These are phyloP conservation scores for Drosophila cardini DNA, from an alignment of 1,140 invertebrate species.

Conservation along the genomic window DNA sequence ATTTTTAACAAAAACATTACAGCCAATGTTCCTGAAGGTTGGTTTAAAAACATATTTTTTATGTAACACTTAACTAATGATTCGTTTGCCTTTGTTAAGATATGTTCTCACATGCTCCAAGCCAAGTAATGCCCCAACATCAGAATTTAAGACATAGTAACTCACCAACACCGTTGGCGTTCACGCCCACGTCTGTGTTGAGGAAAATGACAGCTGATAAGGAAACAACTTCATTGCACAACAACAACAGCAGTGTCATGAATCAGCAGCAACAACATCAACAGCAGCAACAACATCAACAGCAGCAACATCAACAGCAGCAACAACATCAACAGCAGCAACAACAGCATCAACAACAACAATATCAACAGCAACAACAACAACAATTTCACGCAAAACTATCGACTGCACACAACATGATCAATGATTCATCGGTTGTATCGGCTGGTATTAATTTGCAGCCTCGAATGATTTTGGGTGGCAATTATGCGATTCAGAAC, in stretches of 20 bases:
- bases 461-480: slow-evolving; percentile 80
- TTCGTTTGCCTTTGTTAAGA: slow-evolving; percentile 34
- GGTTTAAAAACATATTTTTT: slow-evolving; percentile 6
- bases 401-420: slow-evolving; percentile 13
- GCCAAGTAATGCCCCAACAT: slow-evolving; percentile 5
- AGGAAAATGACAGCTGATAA: slow-evolving; percentile 97
- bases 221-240: slow-evolving; percentile 84
- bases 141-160: slow-evolving; percentile 50
- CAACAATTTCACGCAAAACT: slow-evolving; percentile 84
- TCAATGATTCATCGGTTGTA: slow-evolving; percentile 39
- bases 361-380: slow-evolving; percentile 56
- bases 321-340: slow-evolving; percentile 56
- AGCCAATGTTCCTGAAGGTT: slow-evolving; percentile 52
- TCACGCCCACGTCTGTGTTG: slow-evolving; percentile 95
- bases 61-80: slow-evolving; percentile 1
- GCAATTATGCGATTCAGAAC: slow-evolving; percentile 57
- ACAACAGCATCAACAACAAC: slow-evolving; percentile 54
- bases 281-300: slow-evolving; percentile 50
- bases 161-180: slow-evolving; percentile 90
- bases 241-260: slow-evolving; percentile 48
- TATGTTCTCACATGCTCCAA: slow-evolving; percentile 21
- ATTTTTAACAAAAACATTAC: slow-evolving; percentile 30
- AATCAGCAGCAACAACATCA: slow-evolving; percentile 33
- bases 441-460: slow-evolving; percentile 47
- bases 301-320: background rate